Percentiles rank a stretch among this genome's conserved stretches.
phyloP scores from a whole-genome alignment of 2,797 vertebrate genomes.

The Dromococcyx pavoninus region DNA sequence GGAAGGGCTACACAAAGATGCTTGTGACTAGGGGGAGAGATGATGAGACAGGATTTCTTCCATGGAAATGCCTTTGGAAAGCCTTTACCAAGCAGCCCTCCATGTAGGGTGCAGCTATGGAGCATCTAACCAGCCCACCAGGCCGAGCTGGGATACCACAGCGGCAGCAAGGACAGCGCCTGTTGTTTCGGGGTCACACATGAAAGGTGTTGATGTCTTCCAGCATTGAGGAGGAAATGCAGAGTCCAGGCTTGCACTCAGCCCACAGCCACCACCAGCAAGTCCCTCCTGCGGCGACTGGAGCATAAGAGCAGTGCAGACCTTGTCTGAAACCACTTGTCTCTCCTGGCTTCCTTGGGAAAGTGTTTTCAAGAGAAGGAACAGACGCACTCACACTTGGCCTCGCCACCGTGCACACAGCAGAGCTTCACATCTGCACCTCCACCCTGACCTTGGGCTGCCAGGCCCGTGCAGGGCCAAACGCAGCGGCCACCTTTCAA shows the following conservation, averaged over 20 bases:
- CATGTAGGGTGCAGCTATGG: not conserved
- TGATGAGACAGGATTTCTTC: not conserved
- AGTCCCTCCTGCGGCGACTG: not conserved
- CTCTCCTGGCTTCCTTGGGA: not conserved
- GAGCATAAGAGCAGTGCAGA: not conserved
- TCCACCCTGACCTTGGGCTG: not conserved
- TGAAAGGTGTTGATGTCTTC: too few species aligned
- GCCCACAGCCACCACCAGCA: not conserved
- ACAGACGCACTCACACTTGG: not conserved
- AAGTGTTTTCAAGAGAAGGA: not conserved
- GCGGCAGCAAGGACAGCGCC: accelerated
- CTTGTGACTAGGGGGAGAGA: not conserved
- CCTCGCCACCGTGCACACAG: not conserved
- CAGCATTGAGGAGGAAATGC: accelerated
- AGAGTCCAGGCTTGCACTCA: not conserved
- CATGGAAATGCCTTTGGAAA: not conserved
- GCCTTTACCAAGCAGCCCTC: not conserved
- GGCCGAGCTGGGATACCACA: not conserved
- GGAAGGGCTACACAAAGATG: slow-evolving; percentile 35
- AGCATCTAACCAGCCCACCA: not conserved
- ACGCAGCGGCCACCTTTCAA: not conserved
- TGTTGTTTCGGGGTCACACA: not conserved
- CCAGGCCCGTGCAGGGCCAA: not conserved
- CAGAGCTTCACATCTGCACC: not conserved
- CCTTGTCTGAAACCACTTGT: accelerated